phyloP scores from a whole-genome alignment of 2,888 invertebrate genomes.

The Camponotus fellah region DNA sequence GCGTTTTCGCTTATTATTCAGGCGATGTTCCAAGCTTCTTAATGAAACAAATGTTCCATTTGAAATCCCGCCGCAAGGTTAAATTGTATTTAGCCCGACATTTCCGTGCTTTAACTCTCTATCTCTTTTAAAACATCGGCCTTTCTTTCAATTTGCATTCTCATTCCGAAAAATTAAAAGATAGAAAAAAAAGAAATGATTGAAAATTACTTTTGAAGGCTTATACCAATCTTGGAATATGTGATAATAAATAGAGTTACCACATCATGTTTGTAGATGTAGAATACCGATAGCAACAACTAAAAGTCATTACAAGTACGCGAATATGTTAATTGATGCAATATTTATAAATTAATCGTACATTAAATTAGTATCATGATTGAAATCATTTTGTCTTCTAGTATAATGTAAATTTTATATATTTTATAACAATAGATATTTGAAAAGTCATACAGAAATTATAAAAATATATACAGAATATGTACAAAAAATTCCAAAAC shows the following conservation, averaged over 20 bases:
- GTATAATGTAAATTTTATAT: background rate
- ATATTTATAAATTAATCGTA: no score
- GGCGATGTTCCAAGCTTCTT: conserved; percentile 59
- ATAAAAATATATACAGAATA: background rate
- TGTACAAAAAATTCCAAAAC: background rate
- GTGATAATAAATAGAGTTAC: no score
- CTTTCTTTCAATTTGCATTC: conserved; percentile 14
- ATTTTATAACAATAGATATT: background rate
- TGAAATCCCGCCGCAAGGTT: conserved; percentile 66
- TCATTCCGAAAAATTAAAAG: conserved; percentile 9
- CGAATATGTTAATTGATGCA: no score
- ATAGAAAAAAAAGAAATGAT: no score
- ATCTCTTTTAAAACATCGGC: conserved; percentile 50
- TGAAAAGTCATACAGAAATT: background rate
- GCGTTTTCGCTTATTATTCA: conserved; percentile 65
- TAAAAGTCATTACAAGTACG: no score
- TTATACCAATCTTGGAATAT: no score
- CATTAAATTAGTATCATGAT: no score
- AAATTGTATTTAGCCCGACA: conserved; percentile 67
- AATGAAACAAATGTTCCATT: conserved; percentile 70
- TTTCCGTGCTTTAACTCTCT: conserved; percentile 50
- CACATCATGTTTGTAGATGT: no score
- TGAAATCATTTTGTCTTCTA: no score
- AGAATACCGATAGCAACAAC: no score
- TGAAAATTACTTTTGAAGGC: no score